phyloP scores from a whole-genome alignment of 1,140 invertebrate species.

The Chionoecetes opilio region DNA sequence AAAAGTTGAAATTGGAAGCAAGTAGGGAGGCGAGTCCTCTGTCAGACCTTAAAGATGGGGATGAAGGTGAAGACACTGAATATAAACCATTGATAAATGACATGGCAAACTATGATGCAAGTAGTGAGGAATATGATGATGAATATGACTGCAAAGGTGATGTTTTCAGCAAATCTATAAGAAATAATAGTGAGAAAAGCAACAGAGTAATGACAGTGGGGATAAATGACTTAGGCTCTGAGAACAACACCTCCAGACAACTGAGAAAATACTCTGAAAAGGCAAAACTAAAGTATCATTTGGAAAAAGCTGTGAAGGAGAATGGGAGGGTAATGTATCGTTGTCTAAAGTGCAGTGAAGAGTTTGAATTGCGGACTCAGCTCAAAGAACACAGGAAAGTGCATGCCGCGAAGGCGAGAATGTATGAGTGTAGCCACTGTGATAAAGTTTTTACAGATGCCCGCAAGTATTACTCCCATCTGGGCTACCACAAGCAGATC shows the following conservation, averaged over 20 bases:
- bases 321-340: constrained; percentile 65
- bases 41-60: background rate
- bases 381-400: constrained; percentile 69
- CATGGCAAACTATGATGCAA: constrained; percentile 42
- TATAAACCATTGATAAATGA: constrained; percentile 60
- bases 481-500: constrained; percentile 64
- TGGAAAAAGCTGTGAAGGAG: constrained; percentile 65
- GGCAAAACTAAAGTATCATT: constrained; percentile 61
- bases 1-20: background rate
- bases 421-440: constrained; percentile 74
- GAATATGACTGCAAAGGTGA: constrained; percentile 40
- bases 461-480: constrained; percentile 72
- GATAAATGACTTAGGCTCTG: constrained; percentile 53
- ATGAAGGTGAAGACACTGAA: background rate
- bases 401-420: constrained; percentile 56
- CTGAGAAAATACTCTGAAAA: constrained; percentile 51
- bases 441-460: constrained; percentile 74
- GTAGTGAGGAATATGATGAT: constrained; percentile 55
- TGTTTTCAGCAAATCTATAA: background rate
- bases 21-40: background rate
- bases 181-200: background rate
- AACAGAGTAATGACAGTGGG: constrained; percentile 61
- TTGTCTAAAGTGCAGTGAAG: constrained; percentile 70
- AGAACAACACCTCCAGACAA: constrained; percentile 6
- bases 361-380: constrained; percentile 64